Base-by-base conservation (phyloP, 2,797 vertebrate species). In the Catamblyrhynchus diadema region DNA sequence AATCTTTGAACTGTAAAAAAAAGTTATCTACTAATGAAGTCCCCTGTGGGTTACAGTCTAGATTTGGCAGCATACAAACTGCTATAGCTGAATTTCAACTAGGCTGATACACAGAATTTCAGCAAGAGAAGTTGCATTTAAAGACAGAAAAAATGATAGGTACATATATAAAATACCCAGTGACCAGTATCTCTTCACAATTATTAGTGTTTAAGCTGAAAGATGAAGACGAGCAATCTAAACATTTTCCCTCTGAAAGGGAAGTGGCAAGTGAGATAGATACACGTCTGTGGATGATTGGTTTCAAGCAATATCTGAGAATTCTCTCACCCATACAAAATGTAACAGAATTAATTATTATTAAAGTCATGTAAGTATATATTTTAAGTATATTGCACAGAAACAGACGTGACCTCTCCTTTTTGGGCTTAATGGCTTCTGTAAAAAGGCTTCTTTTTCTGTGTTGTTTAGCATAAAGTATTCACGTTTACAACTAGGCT, bases 1-100 rank as follows among this genome's bases (percentile, higher is more conserved):
- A 95, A 96, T 96, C 97, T 98, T 98, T 98, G 98, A 98, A 98
- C 97, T 97, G 91, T 97, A 97, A 97, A 97, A 95, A 95, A 94
- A 97, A 98, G 94, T 97, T 95, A 97, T 97, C 96, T 96, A 91
- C 97, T 98, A 98, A 98, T 98, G 97, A 98, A 97, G 97, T 98
- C 98, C 96, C 97, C 77, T 73, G 97, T 93, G 98, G 74, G 51
- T 88, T 96, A 82, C 87, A 92, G 81, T 96, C 89, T 93, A 87
- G 84, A 94, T 96, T 87, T 96, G 93, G 94, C 94, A 96, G 93
- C 45, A 61, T 51, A 59, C 69, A 37, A 67, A 88, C 78, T 84
- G 74, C 88, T 86, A 51, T 75, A 92, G 86, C 79, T 96, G 96
- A 97, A 97, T 98, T 97, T 97, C 94, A 98, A 96, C 90, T 77